phyloP scores from a whole-genome alignment of 2,113 vertebrate species.

The Pangasianodon hypophthalmus region DNA sequence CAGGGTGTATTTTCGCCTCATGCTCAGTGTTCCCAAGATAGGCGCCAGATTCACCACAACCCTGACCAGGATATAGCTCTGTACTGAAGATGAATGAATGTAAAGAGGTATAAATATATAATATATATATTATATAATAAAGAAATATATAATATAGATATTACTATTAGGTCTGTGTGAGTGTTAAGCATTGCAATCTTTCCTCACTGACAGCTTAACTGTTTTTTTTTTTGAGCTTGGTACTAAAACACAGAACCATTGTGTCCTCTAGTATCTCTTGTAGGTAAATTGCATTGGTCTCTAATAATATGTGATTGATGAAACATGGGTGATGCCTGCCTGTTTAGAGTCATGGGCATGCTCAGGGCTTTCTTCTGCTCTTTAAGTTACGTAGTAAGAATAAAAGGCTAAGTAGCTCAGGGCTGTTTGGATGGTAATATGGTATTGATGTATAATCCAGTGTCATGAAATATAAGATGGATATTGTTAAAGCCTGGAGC shows the following conservation, averaged over 20 bases:
- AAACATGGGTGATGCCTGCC: background rate
- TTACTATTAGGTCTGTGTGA: background rate
- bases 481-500: constrained; percentile 4
- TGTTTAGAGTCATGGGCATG: background rate
- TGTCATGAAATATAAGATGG: constrained; percentile 22
- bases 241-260: background rate
- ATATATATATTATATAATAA: background rate
- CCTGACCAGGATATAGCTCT: background rate
- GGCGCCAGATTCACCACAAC: background rate
- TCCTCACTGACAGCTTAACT: background rate
- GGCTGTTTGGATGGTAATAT: constrained; percentile 20
- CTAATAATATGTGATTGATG: constrained; percentile 17
- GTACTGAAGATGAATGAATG: background rate
- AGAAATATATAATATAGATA: background rate
- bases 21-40: background rate
- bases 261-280: constrained; percentile 9
- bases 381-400: background rate
- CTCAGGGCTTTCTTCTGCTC: background rate
- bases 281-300: constrained; percentile 4
- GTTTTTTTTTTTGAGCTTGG: background rate
- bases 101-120: background rate
- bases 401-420: constrained; percentile 3
- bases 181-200: background rate
- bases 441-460: constrained; percentile 39
- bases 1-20: background rate